A percentile compares a stretch with the other conserved stretches of the same genome.
Evolutionary conservation across 2,113 vertebrate genomes (phyloP).

Genomic region (Pseudorhombus dupliciocellatus): DNA sequence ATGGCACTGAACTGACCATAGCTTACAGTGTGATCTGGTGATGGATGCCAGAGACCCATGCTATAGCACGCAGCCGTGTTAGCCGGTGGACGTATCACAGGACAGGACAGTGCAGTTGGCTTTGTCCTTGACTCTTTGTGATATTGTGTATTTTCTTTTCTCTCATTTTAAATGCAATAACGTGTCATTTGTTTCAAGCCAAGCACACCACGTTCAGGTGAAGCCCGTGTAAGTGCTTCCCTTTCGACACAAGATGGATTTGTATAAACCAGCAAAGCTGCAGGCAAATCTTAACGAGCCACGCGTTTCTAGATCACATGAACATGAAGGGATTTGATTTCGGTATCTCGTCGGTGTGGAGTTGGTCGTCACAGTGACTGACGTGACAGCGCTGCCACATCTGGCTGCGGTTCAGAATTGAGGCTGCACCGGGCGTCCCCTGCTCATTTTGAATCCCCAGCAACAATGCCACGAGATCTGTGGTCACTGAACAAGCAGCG

Average conservation of each 20-base stretch:
- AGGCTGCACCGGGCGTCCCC: conserved; percentile 7
- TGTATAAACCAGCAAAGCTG: conserved; percentile 11
- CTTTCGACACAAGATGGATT: not conserved
- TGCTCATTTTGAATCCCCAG: conserved; percentile 9
- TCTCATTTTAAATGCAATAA: conserved; percentile 11
- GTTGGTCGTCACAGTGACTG: conserved; percentile 5
- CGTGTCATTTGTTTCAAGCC: not conserved
- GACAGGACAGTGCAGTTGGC: conserved; percentile 4
- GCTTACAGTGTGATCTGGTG: not conserved
- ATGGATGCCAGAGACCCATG: not conserved
- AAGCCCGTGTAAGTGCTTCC: conserved; percentile 7
- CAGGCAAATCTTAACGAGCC: conserved; percentile 15
- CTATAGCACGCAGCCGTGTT: not conserved
- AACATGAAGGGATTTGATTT: not conserved
- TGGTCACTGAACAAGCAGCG: not conserved
- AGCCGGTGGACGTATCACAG: not conserved
- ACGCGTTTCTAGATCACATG: not conserved
- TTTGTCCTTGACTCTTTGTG: conserved; percentile 19
- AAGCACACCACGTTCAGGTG: conserved; percentile 33
- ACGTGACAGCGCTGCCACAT: conserved; percentile 2
- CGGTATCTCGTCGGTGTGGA: not conserved
- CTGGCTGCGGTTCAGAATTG: conserved; percentile 25
- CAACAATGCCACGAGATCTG: not conserved
- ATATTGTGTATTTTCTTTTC: conserved; percentile 11
- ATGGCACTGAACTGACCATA: not conserved